Base-by-base conservation (phyloP, 2,888 invertebrate genomes). In the Diabrotica balteata region DNA sequence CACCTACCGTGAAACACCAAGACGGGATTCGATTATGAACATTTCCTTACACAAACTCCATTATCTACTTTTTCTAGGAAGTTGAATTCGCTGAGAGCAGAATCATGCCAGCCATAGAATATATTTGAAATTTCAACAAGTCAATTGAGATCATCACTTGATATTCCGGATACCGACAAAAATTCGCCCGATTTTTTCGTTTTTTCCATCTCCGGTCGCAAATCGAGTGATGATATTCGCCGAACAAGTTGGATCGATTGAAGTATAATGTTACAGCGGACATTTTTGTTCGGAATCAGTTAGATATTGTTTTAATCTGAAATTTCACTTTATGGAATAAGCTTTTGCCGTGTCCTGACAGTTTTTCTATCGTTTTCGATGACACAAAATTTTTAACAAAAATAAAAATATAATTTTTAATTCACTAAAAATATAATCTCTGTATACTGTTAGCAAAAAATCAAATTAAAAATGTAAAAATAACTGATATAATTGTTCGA, bases 91-190 rank as follows among this genome's bases (percentile, higher is more conserved):
- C 55, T 45, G 4, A 42, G 11, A 32, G 11, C 42, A 10, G 10
- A 8, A 10, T 6, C 42, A 53, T 43, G 42, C 11, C 11, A 17
- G 6, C 8, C 9, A 45, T 57, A 8, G 9, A 57, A 54, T 53
- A 51, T 45, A 61, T 61, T 61, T 54, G 51, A 52, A 61, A 61
- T 61, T 61, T 53, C 42, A 61, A 61, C 61, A 61, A 61, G 61
- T 61, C 60, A 60, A 52, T 60, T 52, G 60, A 45, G 52, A 52
- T 45, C 52, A 51, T 60, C 44, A 61, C 53, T 61, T 47, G 61
- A 61, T 61, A 61, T 61, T 61, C 61, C 53, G 42, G 53, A 53
- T 53, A 61, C 44, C 45, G 53, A 53, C 53, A 7, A 47, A 61
- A 53, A 47, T 46, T 42, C 32, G 10, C 44, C 1, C 45, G 11